Conservation (phyloP, 2,888 invertebrate genomes). For the Octonoba sinensis region DNA sequence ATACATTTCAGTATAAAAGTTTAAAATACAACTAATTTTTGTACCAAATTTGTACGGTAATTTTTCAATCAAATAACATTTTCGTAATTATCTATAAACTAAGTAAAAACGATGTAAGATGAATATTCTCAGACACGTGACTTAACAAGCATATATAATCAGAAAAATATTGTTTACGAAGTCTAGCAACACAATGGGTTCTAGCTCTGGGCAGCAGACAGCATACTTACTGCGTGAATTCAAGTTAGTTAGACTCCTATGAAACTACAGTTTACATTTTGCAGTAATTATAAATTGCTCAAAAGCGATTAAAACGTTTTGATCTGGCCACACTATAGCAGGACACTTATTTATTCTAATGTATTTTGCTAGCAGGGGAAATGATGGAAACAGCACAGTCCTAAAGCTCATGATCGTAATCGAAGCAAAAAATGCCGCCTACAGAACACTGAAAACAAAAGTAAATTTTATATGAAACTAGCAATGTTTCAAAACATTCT, state of each 20-base stretch:
- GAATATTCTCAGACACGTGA: conserved; percentile 4
- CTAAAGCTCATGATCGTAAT: conserved; percentile 52
- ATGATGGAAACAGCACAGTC: conserved; percentile 17
- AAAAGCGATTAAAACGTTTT: conserved; percentile 41
- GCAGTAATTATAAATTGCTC: conserved; percentile 39
- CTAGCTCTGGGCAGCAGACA: conserved; percentile 54
- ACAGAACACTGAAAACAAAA: conserved; percentile 9
- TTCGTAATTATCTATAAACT: no score
- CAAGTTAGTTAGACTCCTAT: conserved; percentile 27
- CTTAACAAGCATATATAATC: conserved; percentile 3
- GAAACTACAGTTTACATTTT: conserved; percentile 49
- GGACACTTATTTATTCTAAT: conserved; percentile 37
- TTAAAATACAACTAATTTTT: no score
- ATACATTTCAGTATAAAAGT: no score
- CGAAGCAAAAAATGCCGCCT: conserved; percentile 22
- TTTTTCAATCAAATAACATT: no score
- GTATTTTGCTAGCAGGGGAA: conserved; percentile 19
- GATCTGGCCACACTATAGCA: conserved; percentile 47
- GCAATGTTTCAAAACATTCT: no score
- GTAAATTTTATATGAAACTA: background rate
- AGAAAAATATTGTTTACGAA: background rate
- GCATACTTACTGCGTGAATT: conserved; percentile 35
- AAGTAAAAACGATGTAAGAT: background rate
- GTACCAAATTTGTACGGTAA: no score
- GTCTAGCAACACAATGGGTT: conserved; percentile 8